Evolutionary conservation across 2,113 vertebrate genomes (phyloP).

Genomic region (Siniperca knerii): DNA sequence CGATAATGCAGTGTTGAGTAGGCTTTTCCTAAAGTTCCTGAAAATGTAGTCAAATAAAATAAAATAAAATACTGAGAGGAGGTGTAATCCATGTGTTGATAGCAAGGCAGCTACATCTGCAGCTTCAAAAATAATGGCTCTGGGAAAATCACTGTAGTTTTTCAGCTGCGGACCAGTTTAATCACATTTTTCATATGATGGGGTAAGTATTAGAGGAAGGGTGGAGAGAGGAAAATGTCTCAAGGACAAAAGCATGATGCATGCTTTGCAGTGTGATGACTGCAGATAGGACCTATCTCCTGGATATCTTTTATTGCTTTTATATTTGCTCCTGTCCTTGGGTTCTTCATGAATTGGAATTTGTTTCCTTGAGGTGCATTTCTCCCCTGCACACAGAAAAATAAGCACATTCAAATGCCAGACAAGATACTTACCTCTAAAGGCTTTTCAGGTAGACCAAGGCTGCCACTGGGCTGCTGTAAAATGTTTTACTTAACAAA

Average conservation of each 20-base stretch:
- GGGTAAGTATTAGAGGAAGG: constrained; percentile 68
- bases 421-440: constrained; percentile 36
- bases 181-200: constrained; percentile 83
- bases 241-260: constrained; percentile 85
- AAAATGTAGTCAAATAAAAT: constrained; percentile 38
- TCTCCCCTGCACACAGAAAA: constrained; percentile 47
- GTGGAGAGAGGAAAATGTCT: constrained; percentile 69
- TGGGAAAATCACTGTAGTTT: constrained; percentile 69
- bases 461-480: background rate
- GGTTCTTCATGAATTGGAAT: constrained; percentile 76
- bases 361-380: constrained; percentile 76
- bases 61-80: constrained; percentile 35
- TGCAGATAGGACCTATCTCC: constrained; percentile 79
- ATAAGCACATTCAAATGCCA: constrained; percentile 59
- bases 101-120: constrained; percentile 48
- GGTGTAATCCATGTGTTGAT: constrained; percentile 53
- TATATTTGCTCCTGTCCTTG: constrained; percentile 81
- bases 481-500: background rate
- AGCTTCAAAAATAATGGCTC: constrained; percentile 74
- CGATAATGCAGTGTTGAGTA: background rate
- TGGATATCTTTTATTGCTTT: constrained; percentile 81
- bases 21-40: background rate
- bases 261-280: constrained; percentile 79
- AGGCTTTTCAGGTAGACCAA: constrained; percentile 37
- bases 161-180: constrained; percentile 75